Evolutionary conservation across 23 tunicate species (phyloP).

Genomic region (Phallusia fumigata): DNA sequence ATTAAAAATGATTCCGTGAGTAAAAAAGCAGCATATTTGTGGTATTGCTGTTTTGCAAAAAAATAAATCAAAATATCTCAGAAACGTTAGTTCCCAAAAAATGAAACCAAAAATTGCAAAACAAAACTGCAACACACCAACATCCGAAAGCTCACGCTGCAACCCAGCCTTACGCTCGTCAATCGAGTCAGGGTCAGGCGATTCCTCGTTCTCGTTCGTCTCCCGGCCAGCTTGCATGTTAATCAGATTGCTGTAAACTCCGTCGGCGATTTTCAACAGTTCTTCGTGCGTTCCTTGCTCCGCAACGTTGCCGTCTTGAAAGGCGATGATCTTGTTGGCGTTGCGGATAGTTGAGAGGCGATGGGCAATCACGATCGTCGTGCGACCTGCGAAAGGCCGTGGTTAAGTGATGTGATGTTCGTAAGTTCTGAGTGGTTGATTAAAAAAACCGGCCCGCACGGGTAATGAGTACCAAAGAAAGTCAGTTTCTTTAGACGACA

Average conservation of each 20-base stretch:
- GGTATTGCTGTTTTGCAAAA: too few relatives aligned
- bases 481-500: too few relatives aligned
- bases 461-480: too few relatives aligned
- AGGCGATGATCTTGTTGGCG: constrained; percentile 92
- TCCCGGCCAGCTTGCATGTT: constrained; percentile 91
- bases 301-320: constrained; percentile 63
- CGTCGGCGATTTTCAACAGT: constrained; percentile 64
- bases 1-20: too few relatives aligned
- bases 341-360: constrained; percentile 93
- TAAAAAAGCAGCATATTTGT: too few relatives aligned
- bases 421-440: not conserved
- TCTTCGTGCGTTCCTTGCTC: constrained; percentile 92
- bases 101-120: not conserved
- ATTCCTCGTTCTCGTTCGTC: not conserved
- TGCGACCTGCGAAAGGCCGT: constrained; percentile 59
- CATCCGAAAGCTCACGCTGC: not conserved
- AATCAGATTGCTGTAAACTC: constrained; percentile 89
- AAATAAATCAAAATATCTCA: too few relatives aligned
- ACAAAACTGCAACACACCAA: not conserved
- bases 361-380: constrained; percentile 96
- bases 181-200: not conserved
- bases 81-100: too few relatives aligned
- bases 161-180: not conserved
- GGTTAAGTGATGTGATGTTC: not conserved
- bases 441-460: too few relatives aligned